phyloP scores from a whole-genome alignment of 64 coral and sea anemone genomes.

The Astreopora myriophthalma region DNA sequence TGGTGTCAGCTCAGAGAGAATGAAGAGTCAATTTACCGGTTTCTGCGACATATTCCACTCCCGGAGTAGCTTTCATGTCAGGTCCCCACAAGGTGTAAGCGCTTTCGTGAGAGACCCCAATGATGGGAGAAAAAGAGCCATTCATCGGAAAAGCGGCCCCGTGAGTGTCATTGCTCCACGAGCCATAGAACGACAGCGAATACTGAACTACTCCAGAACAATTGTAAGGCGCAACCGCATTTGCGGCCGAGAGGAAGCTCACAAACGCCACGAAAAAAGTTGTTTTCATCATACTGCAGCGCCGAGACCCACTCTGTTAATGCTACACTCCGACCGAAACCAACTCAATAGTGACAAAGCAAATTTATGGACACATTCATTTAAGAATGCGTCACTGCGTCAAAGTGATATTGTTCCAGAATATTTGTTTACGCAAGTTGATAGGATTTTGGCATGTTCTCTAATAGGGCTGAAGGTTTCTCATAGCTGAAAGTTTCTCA shows the following conservation, averaged over 20 bases:
- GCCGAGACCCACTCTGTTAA: too few species aligned
- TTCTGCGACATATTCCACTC: not conserved
- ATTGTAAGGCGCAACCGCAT: not conserved
- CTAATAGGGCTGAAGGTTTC: too few species aligned
- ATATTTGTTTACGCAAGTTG: not conserved
- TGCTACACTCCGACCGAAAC: not conserved
- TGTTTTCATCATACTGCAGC: not conserved
- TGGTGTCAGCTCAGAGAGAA: too few species aligned
- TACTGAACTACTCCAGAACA: not conserved
- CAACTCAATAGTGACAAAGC: not conserved
- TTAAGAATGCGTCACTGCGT: not conserved
- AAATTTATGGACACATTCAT: not conserved
- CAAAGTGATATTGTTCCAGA: not conserved
- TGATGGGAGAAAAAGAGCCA: not conserved
- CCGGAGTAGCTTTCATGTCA: not conserved
- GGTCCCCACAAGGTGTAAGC: not conserved
- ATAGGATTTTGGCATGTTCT: too few species aligned
- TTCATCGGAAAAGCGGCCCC: not conserved
- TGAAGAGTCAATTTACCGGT: not conserved
- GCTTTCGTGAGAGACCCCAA: not conserved
- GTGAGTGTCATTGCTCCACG: slow-evolving; percentile 10
- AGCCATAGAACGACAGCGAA: not conserved
- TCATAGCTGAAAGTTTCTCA: not conserved
- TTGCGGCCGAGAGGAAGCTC: not conserved
- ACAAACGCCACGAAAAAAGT: not conserved